Evolutionary conservation across 2,797 vertebrate species (phyloP).

Genomic region (Trachops cirrhosus): DNA sequence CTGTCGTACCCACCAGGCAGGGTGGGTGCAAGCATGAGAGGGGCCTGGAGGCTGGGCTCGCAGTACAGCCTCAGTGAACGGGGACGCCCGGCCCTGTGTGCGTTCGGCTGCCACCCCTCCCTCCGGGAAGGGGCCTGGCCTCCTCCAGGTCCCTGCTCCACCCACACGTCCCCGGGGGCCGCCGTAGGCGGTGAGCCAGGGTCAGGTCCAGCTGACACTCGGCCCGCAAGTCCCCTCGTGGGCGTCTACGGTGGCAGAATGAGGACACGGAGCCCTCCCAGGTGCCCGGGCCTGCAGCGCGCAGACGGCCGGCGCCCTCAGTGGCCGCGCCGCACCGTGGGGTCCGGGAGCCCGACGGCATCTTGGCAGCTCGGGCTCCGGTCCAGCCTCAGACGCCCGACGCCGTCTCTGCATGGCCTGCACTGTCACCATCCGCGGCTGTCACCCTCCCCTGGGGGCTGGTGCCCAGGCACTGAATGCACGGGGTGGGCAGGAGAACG

Average conservation of each 20-base stretch:
- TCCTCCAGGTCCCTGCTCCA: background rate
- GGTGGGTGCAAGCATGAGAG: background rate
- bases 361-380: background rate
- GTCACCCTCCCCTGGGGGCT: accelerated
- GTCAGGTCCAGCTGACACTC: background rate
- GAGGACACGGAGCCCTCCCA: no score
- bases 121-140: no score
- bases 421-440: accelerated
- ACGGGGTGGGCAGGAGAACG: accelerated
- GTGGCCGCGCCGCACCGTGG: accelerated
- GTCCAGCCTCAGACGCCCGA: background rate
- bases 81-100: accelerated
- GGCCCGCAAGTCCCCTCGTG: accelerated
- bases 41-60: accelerated
- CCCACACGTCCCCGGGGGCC: accelerated
- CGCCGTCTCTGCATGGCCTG: no score
- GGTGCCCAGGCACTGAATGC: accelerated
- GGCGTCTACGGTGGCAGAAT: no score
- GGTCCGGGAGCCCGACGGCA: background rate
- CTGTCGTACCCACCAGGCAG: accelerated
- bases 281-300: background rate
- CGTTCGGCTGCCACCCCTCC: accelerated
- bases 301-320: accelerated
- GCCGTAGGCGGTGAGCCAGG: background rate
- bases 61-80: accelerated